Evolutionary conservation across 2,888 invertebrate species (phyloP), one percentile per base, ranked within the genome.

Genomic region (Pycnomerus fuliginosus): DNA sequence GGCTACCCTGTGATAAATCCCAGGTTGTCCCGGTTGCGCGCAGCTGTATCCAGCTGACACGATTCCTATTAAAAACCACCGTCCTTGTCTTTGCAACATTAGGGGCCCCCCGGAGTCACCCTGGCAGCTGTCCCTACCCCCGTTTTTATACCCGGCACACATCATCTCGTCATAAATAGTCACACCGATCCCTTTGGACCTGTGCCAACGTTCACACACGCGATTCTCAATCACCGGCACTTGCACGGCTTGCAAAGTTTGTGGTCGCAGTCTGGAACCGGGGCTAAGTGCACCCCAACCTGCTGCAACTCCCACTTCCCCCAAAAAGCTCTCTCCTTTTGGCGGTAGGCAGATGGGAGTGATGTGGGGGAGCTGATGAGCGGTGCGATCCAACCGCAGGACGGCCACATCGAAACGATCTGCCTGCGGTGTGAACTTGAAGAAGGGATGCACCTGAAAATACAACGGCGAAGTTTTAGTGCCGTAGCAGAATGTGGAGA

Each of bases 151-250:
- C 2, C 94, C 94, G 0, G 94, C 93, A 68, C 94, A 94, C 71
- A 94, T 83, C 94, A 94, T 94, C 72, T 94, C 94, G 27, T 92
- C 92, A 71, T 93, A 92, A 63, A 94, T 94, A 10, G 92, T 87
- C 24, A 90, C 90, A 67, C 88, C 88, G 60, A 90, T 90, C 36
- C 90, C 90, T 57, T 84, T 83, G 11, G 80, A 78, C 47, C 82
- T 74, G 63, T 84, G 84, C 84, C 84, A 84, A 40, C 80, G 66
- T 67, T 84, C 84, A 65, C 83, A 84, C 48, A 83, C 74, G 44
- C 90, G 77, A 67, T 92, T 93, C 68, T 93, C 92, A 44, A 94
- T 82, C n/a, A 94, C 91, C 0, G 93, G 94, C 50, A 94, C 93
- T 63, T 91, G 90, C 5, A 93, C 92, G 0, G 91, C 89, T 71